Conservation (phyloP, 2,113 vertebrate genomes). For the Cebidichthys violaceus region DNA sequence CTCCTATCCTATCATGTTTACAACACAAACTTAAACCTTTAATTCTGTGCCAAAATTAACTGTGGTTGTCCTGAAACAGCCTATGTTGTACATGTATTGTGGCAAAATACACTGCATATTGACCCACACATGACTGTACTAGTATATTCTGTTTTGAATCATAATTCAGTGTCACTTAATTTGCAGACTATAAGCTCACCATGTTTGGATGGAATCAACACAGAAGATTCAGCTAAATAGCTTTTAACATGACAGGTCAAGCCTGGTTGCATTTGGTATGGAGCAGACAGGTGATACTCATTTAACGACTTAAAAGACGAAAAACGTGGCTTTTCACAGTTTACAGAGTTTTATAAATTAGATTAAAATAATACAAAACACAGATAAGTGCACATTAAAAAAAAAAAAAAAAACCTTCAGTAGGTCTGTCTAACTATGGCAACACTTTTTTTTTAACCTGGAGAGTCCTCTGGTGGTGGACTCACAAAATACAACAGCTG, state of each 20-base stretch:
- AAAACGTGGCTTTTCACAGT: not conserved
- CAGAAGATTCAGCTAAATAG: not conserved
- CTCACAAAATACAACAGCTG: conserved; percentile 13
- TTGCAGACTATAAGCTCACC: not conserved
- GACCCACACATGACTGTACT: not conserved
- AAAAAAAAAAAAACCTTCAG: not conserved
- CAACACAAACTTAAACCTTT: not conserved
- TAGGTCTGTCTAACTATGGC: too few species aligned
- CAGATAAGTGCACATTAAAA: not conserved
- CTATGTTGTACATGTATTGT: not conserved
- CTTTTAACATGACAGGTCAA: not conserved
- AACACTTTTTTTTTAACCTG: conserved; percentile 16
- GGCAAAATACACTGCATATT: not conserved
- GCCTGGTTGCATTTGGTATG: not conserved
- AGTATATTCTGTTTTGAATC: too few species aligned
- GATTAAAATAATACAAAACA: not conserved
- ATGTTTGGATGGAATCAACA: not conserved
- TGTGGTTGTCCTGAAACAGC: not conserved
- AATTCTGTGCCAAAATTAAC: not conserved
- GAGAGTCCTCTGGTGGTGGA: conserved; percentile 55
- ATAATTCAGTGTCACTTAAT: not conserved
- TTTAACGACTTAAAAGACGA: not conserved
- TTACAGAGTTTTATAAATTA: not conserved
- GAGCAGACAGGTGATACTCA: not conserved
- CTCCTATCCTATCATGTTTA: not conserved